Conservation (phyloP, 2,113 vertebrate genomes). For the Microcebus tavaratra region DNA sequence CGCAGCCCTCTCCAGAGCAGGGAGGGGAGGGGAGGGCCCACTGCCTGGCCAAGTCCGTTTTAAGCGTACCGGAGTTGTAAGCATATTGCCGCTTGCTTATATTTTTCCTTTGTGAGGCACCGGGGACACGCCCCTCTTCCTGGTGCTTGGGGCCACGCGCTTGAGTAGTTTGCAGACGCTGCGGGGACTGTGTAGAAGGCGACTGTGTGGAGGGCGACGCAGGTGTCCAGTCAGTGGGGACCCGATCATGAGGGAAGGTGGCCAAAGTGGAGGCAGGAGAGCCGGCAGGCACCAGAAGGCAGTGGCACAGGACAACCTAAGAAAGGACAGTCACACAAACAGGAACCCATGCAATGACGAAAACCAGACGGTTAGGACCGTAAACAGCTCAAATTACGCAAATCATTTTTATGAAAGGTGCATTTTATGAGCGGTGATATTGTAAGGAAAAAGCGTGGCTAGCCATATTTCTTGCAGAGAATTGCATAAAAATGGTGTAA, state of each 20-base stretch:
- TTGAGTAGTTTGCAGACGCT: background rate
- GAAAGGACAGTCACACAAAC: background rate
- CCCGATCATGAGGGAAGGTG: background rate
- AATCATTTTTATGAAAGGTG: background rate
- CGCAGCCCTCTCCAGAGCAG: background rate
- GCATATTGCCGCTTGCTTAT: background rate
- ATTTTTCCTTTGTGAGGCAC: background rate
- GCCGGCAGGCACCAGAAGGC: background rate
- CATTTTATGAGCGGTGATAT: background rate
- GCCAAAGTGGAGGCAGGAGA: background rate
- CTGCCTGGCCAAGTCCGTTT: background rate
- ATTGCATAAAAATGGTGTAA: background rate
- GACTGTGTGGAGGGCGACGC: too few relatives aligned
- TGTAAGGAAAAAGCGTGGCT: background rate
- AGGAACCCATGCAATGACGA: background rate
- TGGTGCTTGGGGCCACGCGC: background rate
- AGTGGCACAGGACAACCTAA: background rate
- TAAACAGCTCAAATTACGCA: background rate
- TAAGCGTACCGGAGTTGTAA: rapidly evolving
- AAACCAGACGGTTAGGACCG: background rate
- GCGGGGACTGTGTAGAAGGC: background rate
- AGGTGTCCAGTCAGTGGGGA: too few relatives aligned
- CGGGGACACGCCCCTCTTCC: background rate
- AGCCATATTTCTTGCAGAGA: background rate
- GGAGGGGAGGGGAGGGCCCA: background rate